Evolutionary conservation across 2,888 invertebrate species (phyloP).

Genomic region (Harpalus rufipes): DNA sequence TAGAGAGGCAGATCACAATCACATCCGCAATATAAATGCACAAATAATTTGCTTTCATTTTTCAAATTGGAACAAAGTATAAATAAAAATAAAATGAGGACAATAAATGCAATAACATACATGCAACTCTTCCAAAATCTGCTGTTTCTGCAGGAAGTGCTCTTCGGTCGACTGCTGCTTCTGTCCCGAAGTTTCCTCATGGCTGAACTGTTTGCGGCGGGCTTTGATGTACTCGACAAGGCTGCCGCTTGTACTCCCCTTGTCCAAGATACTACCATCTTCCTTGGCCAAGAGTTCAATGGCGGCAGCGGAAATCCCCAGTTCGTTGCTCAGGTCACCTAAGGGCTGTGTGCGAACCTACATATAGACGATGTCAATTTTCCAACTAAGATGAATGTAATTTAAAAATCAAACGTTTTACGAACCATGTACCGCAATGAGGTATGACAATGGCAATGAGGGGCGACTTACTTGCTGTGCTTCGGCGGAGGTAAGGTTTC

Average conservation of each 20-base stretch:
- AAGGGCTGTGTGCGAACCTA: conserved; percentile 77
- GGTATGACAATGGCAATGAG: background rate
- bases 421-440: background rate
- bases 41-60: too few relatives aligned
- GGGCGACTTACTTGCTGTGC: conserved; percentile 78
- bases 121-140: conserved; percentile 84
- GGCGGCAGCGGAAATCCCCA: conserved; percentile 73
- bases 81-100: background rate
- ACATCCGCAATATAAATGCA: background rate
- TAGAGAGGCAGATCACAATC: conserved; percentile 67
- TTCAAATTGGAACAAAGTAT: too few relatives aligned
- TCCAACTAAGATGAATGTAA: conserved; percentile 33
- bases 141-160: conserved; percentile 84
- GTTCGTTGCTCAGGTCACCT: conserved; percentile 69
- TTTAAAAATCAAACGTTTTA: background rate
- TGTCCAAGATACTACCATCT: conserved; percentile 77
- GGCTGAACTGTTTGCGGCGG: conserved; percentile 74
- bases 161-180: conserved; percentile 77
- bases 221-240: conserved; percentile 76
- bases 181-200: conserved; percentile 69
- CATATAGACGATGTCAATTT: conserved; percentile 53
- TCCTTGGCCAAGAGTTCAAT: conserved; percentile 77
- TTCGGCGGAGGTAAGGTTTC: conserved; percentile 80
- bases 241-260: conserved; percentile 76
- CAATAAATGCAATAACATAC: conserved; percentile 70